phyloP scores from a whole-genome alignment of 2,113 vertebrate species.

The Burhinus bistriatus region DNA sequence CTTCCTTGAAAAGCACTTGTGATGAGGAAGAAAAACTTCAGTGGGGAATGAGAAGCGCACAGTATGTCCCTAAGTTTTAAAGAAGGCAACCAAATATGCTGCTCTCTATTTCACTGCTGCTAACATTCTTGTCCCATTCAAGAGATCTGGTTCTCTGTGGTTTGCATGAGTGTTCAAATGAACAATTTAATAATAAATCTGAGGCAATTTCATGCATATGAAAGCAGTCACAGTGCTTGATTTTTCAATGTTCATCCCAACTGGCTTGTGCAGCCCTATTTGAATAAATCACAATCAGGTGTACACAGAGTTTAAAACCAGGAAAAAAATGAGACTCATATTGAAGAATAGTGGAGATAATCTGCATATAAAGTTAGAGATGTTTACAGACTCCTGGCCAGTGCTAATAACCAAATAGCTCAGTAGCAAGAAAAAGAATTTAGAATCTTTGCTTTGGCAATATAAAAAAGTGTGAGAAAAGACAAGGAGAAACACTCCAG shows the following conservation, averaged over 20 bases:
- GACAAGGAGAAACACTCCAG: background rate
- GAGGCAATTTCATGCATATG: background rate
- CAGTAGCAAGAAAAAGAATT: background rate
- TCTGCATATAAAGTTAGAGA: background rate
- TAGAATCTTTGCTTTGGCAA: background rate
- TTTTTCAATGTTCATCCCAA: background rate
- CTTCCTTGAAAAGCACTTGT: background rate
- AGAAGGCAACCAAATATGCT: background rate
- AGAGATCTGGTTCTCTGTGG: background rate
- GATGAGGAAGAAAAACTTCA: background rate
- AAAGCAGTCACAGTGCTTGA: background rate
- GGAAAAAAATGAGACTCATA: background rate
- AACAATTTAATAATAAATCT: background rate
- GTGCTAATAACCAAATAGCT: background rate
- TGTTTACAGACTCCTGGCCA: background rate
- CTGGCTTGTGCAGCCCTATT: background rate
- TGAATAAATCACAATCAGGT: constrained; percentile 18
- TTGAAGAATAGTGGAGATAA: background rate
- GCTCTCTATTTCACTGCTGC: background rate
- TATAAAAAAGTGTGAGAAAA: background rate
- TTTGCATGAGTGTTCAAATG: background rate
- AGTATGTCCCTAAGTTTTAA: background rate
- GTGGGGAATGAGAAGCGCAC: background rate
- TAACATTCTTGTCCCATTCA: background rate
- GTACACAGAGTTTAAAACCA: background rate